Percentiles rank a stretch among this genome's conserved stretches.
These are phyloP conservation scores for Laticauda colubrina DNA, from an alignment of 2,113 vertebrate genomes.

Conservation along the genomic window DNA sequence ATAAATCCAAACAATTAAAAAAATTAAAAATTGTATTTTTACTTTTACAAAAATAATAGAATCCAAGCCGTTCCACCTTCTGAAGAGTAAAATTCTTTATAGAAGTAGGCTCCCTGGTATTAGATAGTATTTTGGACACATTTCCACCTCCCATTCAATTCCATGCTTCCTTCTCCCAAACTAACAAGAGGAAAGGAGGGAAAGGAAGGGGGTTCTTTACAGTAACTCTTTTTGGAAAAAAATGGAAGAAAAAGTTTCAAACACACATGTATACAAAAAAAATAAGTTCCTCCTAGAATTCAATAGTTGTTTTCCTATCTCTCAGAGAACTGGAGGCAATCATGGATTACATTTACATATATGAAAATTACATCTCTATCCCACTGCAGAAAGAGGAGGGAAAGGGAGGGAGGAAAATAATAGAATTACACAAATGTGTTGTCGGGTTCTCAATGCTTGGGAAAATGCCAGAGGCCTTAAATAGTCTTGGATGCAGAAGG, in stretches of 20 bases:
- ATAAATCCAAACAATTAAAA: conserved; percentile 8
- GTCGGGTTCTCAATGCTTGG: background rate
- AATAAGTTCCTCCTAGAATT: conserved; percentile 16
- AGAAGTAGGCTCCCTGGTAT: conserved; percentile 1
- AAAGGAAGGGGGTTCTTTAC: background rate
- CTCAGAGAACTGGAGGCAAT: background rate
- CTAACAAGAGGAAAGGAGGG: conserved; percentile 17
- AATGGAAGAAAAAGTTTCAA: conserved; percentile 5
- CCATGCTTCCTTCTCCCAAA: conserved; percentile 10
- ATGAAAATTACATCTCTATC: background rate
- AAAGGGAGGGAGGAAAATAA: background rate
- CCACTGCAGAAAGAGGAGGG: background rate
- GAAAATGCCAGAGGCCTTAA: conserved; percentile 2
- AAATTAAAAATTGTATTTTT: background rate
- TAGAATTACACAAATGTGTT: background rate
- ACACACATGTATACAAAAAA: background rate
- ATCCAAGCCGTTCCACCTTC: background rate
- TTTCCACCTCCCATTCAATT: conserved; percentile 21
- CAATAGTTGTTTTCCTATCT: conserved; percentile 3
- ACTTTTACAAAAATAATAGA: conserved; percentile 17
- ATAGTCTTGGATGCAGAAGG: conserved; percentile 6
- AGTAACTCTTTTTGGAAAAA: conserved; percentile 25
- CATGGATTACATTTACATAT: background rate
- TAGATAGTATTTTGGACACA: conserved; percentile 13
- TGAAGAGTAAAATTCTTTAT: conserved; percentile 8